phyloP scores from a whole-genome alignment of 2,113 vertebrate species.

The Tyto alba region DNA sequence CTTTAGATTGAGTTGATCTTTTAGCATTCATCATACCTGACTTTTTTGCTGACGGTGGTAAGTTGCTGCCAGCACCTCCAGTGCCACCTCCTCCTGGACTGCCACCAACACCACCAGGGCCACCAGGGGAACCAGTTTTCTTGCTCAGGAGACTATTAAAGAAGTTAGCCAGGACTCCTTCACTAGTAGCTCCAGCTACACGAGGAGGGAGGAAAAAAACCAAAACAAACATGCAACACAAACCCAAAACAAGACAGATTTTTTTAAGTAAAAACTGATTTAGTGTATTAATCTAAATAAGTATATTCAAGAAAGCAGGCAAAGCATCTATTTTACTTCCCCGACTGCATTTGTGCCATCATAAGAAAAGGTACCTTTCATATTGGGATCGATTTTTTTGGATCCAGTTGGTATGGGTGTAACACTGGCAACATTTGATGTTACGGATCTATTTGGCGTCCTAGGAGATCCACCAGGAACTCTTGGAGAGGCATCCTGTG shows the following conservation, averaged over 20 bases:
- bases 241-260: not conserved
- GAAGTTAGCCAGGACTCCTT: slow-evolving; percentile 98
- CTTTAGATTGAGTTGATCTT: not conserved
- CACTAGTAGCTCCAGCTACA: slow-evolving; percentile 92
- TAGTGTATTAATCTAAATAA: not conserved
- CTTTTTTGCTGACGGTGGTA: slow-evolving; percentile 91
- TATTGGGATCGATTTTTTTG: slow-evolving; percentile 85
- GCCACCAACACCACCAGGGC: slow-evolving; percentile 78
- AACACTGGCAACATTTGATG: slow-evolving; percentile 89
- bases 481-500: slow-evolving; percentile 86
- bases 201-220: not conserved
- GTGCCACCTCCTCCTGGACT: slow-evolving; percentile 75
- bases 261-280: not conserved
- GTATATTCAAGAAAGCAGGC: not conserved
- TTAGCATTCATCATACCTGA: slow-evolving; percentile 77
- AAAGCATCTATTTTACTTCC: not conserved
- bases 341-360: not conserved
- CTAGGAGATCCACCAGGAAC: slow-evolving; percentile 90
- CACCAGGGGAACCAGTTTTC: slow-evolving; percentile 90
- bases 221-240: not conserved
- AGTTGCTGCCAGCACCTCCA: slow-evolving; percentile 76
- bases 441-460: slow-evolving; percentile 88
- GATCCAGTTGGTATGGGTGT: slow-evolving; percentile 88
- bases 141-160: slow-evolving; percentile 98
- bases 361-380: slow-evolving; percentile 76